Conservation (phyloP, 2,113 vertebrate genomes). For the Lepus europaeus region DNA sequence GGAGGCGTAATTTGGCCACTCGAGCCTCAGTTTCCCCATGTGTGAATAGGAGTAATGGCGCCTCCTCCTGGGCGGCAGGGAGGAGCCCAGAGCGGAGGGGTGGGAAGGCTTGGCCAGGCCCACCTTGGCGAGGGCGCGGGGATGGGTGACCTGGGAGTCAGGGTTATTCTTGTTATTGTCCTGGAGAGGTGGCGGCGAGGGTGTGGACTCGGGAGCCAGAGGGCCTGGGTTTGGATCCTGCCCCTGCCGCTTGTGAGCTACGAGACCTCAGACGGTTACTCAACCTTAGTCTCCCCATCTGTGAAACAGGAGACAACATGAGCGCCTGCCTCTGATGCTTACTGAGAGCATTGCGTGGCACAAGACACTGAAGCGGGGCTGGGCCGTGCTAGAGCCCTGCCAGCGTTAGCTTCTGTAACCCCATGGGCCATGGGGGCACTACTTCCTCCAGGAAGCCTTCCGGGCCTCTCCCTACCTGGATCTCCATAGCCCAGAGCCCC, state of each 20-base stretch:
- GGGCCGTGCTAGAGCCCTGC: not conserved
- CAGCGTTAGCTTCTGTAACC: accelerated
- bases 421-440: accelerated
- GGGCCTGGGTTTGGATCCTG: not conserved
- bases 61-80: not conserved
- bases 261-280: not conserved
- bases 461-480: not conserved
- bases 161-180: not conserved
- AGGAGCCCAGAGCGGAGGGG: not conserved
- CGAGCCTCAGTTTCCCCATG: not conserved
- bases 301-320: not conserved
- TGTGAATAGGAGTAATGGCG: not conserved
- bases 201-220: not conserved
- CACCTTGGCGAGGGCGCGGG: accelerated
- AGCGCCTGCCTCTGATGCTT: not conserved
- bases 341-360: not conserved
- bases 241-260: not conserved
- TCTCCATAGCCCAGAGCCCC: not conserved
- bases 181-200: not conserved
- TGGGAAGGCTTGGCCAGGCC: not conserved
- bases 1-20: not conserved
- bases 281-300: not conserved
- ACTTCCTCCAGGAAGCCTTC: not conserved
- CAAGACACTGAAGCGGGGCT: accelerated
- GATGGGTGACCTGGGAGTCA: accelerated